Conservation (phyloP, 2,888 invertebrate species). For the Drosophila siamana region DNA sequence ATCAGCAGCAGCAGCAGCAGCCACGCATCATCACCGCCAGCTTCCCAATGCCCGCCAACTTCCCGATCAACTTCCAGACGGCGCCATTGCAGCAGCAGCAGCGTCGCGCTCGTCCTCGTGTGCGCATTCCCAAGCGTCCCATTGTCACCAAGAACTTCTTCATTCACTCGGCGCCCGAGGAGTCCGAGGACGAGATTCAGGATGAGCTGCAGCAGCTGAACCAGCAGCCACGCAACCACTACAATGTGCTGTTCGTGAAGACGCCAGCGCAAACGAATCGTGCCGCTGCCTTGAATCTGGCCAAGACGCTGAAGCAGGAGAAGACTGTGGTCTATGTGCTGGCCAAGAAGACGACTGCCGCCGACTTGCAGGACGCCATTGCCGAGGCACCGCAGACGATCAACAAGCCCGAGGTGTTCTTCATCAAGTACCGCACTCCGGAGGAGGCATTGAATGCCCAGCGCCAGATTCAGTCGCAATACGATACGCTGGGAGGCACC, state of each 20-base stretch:
- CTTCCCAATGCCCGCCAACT: slow-evolving; percentile 74
- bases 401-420: slow-evolving; percentile 85
- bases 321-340: slow-evolving; percentile 85
- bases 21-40: slow-evolving; percentile 14
- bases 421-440: slow-evolving; percentile 85
- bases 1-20: slow-evolving; percentile 37
- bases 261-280: slow-evolving; percentile 83
- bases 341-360: slow-evolving; percentile 83
- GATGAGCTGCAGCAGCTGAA: slow-evolving; percentile 80
- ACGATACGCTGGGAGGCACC: slow-evolving; percentile 83
- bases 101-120: slow-evolving; percentile 78
- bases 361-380: slow-evolving; percentile 83
- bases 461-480: slow-evolving; percentile 84
- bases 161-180: slow-evolving; percentile 85
- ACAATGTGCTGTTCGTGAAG: slow-evolving; percentile 85
- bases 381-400: slow-evolving; percentile 81
- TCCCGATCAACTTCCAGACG: slow-evolving; percentile 71
- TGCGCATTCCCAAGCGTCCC: slow-evolving; percentile 76
- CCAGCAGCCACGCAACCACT: slow-evolving; percentile 83
- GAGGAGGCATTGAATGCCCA: slow-evolving; percentile 85
- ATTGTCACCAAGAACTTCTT: slow-evolving; percentile 85
- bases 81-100: slow-evolving; percentile 66
- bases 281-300: slow-evolving; percentile 81
- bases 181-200: slow-evolving; percentile 82
- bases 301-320: slow-evolving; percentile 83